Evolutionary conservation across 2,888 invertebrate species (phyloP).

Genomic region (Agriotes lineatus): DNA sequence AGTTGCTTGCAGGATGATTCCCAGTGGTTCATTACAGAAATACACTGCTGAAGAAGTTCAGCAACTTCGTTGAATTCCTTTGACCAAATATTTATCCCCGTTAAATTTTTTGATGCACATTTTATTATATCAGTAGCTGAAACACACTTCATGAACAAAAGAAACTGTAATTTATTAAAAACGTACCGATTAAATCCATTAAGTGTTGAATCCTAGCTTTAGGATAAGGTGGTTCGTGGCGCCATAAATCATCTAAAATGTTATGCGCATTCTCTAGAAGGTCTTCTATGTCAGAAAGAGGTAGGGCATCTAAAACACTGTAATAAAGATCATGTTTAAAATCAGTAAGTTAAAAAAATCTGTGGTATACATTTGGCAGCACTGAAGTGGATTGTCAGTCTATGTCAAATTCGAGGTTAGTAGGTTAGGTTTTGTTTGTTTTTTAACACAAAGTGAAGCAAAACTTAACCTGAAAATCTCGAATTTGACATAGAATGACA

Average conservation of each 20-base stretch:
- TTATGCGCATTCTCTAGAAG: slow-evolving; percentile 88
- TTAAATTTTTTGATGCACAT: slow-evolving; percentile 59
- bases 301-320: slow-evolving; percentile 62
- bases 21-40: slow-evolving; percentile 82
- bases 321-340: no score
- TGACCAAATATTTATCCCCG: slow-evolving; percentile 72
- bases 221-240: slow-evolving; percentile 81
- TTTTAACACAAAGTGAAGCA: no score
- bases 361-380: no score
- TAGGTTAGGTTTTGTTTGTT: no score
- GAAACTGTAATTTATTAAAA: no score
- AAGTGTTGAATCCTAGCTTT: slow-evolving; percentile 88
- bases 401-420: no score
- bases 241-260: slow-evolving; percentile 94
- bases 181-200: slow-evolving; percentile 83
- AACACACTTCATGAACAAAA: no score
- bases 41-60: slow-evolving; percentile 66
- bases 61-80: slow-evolving; percentile 71
- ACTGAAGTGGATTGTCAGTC: no score
- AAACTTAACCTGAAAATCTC: no score
- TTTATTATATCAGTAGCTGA: slow-evolving; percentile 52
- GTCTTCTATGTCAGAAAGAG: slow-evolving; percentile 74
- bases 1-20: slow-evolving; percentile 82
- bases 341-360: no score
- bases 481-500: no score